Evolutionary conservation across 2,888 invertebrate genomes (phyloP).

Genomic region (Tinea semifulvella): DNA sequence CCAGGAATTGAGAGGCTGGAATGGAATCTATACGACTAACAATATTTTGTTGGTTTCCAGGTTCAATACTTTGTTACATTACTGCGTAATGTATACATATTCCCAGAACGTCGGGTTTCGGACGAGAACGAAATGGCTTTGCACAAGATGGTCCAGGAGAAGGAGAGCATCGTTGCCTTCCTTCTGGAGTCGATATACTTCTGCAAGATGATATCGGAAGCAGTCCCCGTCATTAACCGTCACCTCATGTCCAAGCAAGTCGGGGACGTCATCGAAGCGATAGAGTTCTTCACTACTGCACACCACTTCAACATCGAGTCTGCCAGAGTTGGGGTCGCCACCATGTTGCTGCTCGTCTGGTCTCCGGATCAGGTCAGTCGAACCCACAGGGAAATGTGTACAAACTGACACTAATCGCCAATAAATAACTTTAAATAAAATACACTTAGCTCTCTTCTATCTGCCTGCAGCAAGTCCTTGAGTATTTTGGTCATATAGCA

Average conservation of each 20-base stretch:
- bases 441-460: too few relatives aligned
- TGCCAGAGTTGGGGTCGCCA: constrained; percentile 74
- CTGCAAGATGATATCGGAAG: constrained; percentile 48
- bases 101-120: constrained; percentile 38
- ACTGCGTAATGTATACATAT: constrained; percentile 48
- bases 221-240: constrained; percentile 70
- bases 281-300: constrained; percentile 86
- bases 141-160: constrained; percentile 64
- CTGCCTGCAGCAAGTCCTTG: too few relatives aligned
- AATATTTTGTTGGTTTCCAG: constrained; percentile 25
- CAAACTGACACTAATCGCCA: too few relatives aligned
- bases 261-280: constrained; percentile 87
- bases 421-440: too few relatives aligned
- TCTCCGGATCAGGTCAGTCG: constrained; percentile 78
- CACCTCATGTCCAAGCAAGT: constrained; percentile 77
- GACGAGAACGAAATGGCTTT: constrained; percentile 49
- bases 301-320: constrained; percentile 81
- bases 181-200: constrained; percentile 72
- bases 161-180: constrained; percentile 74
- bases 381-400: too few relatives aligned
- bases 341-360: constrained; percentile 83
- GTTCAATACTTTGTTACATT: constrained; percentile 53
- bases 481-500: too few relatives aligned
- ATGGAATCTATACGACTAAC: not conserved
- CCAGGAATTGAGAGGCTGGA: not conserved